A percentile compares a stretch with the other conserved stretches of the same genome.
phyloP scores from a whole-genome alignment of 2,797 vertebrate genomes.

The Neostethus bicornis region DNA sequence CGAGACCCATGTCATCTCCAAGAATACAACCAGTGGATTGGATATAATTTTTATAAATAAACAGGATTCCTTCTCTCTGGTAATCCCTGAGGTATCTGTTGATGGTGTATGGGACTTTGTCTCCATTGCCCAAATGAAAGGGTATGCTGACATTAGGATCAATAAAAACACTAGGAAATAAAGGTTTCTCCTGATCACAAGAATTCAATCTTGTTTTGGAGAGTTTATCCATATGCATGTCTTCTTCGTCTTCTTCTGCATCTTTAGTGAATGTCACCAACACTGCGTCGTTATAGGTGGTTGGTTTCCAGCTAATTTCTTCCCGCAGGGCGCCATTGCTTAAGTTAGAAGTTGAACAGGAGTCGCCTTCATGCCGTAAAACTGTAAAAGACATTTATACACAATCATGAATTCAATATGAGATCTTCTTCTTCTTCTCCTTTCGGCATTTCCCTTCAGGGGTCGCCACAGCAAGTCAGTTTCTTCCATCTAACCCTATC shows the following conservation, averaged over 20 bases:
- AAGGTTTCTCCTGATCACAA: constrained; percentile 83
- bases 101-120: constrained; percentile 90
- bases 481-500: no score
- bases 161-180: constrained; percentile 79
- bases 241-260: constrained; percentile 60
- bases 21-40: constrained; percentile 89
- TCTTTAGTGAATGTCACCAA: constrained; percentile 69
- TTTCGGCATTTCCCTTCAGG: no score
- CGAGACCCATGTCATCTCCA: constrained; percentile 98
- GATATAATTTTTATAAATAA: constrained; percentile 86
- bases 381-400: constrained; percentile 37
- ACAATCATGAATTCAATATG: no score
- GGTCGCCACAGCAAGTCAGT: no score
- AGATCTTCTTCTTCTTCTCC: no score
- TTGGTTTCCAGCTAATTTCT: constrained; percentile 77
- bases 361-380: constrained; percentile 63
- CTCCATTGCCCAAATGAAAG: constrained; percentile 78
- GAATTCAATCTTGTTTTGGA: constrained; percentile 44
- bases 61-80: constrained; percentile 89
- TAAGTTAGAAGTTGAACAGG: constrained; percentile 78
- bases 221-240: constrained; percentile 73
- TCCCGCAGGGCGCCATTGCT: constrained; percentile 75
- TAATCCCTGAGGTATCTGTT: constrained; percentile 95
- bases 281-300: constrained; percentile 66
- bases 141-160: constrained; percentile 68